These are phyloP conservation scores for Lagodon rhomboides DNA, from an alignment of 2,797 vertebrate species.

Conservation along the genomic window DNA sequence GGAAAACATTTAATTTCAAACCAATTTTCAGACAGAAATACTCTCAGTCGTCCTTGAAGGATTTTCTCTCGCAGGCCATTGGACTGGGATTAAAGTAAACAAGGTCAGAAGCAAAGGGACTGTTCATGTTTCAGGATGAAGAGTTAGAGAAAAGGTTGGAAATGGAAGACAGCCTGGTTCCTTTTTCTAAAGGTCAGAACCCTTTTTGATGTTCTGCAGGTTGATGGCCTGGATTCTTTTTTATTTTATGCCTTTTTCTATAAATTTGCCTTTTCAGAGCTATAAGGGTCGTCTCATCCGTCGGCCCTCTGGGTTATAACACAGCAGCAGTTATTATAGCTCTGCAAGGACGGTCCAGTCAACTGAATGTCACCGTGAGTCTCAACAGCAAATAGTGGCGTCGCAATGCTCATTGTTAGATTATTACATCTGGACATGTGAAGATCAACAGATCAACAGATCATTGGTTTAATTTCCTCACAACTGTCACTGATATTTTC, in stretches of 20 bases:
- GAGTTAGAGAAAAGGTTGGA: not conserved
- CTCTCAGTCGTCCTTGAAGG: conserved; percentile 55
- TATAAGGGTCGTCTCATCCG: not conserved
- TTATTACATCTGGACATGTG: too few species aligned
- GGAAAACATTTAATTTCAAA: conserved; percentile 63
- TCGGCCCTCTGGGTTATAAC: not conserved
- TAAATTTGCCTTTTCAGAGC: conserved; percentile 7
- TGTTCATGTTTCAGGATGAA: conserved; percentile 41
- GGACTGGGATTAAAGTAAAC: conserved; percentile 63
- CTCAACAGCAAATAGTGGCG: not conserved
- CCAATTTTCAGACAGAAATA: conserved; percentile 43
- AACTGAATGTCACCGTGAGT: conserved; percentile 7
- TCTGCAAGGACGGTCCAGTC: not conserved
- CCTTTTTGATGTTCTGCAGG: conserved; percentile 9
- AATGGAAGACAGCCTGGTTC: conserved; percentile 10
- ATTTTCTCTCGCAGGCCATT: conserved; percentile 40
- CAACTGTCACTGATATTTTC: too few species aligned
- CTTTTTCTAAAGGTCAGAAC: conserved; percentile 24
- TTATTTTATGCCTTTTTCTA: not conserved
- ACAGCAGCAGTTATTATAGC: not conserved
- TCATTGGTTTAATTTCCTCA: too few species aligned
- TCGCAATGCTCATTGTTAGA: too few species aligned
- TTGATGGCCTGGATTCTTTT: not conserved
- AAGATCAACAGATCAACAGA: too few species aligned
- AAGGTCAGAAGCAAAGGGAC: conserved; percentile 62